phyloP scores from a whole-genome alignment of 2,888 invertebrate species.

The Ophion obscuratus region DNA sequence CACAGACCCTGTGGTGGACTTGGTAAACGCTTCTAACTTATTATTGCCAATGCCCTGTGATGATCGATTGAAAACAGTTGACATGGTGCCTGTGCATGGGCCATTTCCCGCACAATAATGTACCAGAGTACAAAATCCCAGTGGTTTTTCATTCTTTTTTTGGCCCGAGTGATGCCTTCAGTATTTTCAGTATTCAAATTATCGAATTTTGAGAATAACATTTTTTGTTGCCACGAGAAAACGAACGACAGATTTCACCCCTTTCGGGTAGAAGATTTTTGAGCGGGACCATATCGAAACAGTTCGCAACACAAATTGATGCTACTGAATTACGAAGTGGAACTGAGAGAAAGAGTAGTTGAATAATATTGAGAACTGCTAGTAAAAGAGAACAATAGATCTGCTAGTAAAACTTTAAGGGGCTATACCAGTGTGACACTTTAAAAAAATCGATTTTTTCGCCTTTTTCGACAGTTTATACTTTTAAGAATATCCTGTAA shows the following conservation, averaged over 20 bases:
- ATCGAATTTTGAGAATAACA: neutral
- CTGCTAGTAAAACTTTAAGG: too few species aligned
- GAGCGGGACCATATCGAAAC: neutral
- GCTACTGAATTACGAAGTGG: neutral
- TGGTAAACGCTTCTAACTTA: slow-evolving; percentile 61
- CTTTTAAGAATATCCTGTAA: too few species aligned
- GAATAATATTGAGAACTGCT: too few species aligned
- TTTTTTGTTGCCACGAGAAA: neutral
- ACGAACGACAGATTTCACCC: neutral
- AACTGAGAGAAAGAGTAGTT: too few species aligned
- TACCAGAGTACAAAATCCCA: neutral
- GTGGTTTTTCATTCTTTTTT: neutral
- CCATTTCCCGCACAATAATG: neutral
- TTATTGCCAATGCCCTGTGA: slow-evolving; percentile 59
- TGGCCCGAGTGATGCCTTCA: neutral
- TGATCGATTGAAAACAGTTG: slow-evolving; percentile 64
- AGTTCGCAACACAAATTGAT: neutral
- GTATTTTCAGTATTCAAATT: neutral
- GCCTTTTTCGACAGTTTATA: too few species aligned
- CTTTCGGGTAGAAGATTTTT: neutral
- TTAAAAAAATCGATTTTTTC: too few species aligned
- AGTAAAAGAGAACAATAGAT: too few species aligned
- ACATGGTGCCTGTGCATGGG: slow-evolving; percentile 15
- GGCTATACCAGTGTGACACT: too few species aligned
- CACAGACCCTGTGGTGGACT: slow-evolving; percentile 37